phyloP scores from a whole-genome alignment of 2,797 vertebrate genomes.

The Eidolon dupreanum region DNA sequence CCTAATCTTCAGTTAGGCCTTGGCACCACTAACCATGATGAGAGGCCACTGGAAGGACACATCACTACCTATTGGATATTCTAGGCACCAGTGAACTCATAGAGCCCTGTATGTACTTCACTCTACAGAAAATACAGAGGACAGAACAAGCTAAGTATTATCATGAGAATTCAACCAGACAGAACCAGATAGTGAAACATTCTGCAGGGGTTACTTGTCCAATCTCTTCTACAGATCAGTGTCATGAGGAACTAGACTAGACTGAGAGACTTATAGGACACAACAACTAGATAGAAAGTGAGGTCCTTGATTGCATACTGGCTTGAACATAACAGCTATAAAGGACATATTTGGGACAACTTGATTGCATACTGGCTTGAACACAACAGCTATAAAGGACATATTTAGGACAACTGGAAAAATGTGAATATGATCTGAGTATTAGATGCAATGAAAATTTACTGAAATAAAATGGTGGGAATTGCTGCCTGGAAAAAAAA shows the following conservation, averaged over 20 bases:
- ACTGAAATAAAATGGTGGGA: background rate
- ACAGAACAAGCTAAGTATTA: background rate
- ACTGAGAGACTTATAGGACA: background rate
- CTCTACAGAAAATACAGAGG: background rate
- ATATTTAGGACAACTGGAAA: background rate
- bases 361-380: background rate
- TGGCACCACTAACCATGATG: background rate
- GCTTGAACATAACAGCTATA: background rate
- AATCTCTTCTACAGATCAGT: background rate
- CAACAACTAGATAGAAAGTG: background rate
- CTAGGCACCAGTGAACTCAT: background rate
- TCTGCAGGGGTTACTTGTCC: background rate
- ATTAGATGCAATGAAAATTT: slow-evolving; percentile 23
- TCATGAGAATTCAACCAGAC: background rate
- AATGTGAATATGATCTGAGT: background rate
- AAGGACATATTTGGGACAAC: background rate
- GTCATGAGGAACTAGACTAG: background rate
- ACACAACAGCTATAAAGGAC: background rate
- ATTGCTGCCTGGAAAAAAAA: background rate
- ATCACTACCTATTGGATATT: background rate
- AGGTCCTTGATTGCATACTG: background rate
- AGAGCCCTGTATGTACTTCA: background rate
- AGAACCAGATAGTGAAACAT: background rate
- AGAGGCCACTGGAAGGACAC: background rate
- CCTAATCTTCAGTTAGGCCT: background rate